Percentiles rank a stretch among this genome's conserved stretches.
Conservation (phyloP, 2,113 vertebrate species). For the Fulica atra region DNA sequence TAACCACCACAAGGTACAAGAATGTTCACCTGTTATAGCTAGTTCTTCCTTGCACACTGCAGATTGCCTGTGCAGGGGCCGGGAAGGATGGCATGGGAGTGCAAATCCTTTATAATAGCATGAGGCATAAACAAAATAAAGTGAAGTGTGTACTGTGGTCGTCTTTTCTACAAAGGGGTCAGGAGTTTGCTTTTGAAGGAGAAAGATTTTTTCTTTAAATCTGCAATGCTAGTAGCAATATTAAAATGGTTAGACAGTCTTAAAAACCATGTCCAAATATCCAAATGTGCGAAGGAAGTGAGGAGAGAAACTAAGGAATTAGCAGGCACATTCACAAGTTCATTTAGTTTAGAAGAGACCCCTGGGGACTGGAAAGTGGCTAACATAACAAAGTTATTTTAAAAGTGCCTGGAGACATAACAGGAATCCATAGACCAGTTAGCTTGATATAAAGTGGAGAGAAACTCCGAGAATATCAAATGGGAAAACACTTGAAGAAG, state of each 20-base stretch:
- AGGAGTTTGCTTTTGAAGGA: conserved; percentile 9
- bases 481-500: conserved; percentile 55
- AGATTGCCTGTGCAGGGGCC: neutral
- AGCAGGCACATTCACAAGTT: conserved; percentile 61
- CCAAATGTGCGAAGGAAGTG: conserved; percentile 25
- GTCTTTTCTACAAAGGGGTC: neutral
- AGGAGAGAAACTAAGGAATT: conserved; percentile 57
- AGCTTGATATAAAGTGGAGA: conserved; percentile 46
- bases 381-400: conserved; percentile 58
- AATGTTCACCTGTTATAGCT: neutral
- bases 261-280: conserved; percentile 41
- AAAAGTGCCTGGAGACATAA: conserved; percentile 64
- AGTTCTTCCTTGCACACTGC: neutral
- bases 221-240: neutral
- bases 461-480: conserved; percentile 64
- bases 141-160: neutral
- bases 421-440: conserved; percentile 57
- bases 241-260: conserved; percentile 24
- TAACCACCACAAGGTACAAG: neutral
- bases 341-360: conserved; percentile 68
- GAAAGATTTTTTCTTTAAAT: neutral
- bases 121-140: neutral
- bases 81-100: neutral
- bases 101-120: neutral
- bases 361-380: conserved; percentile 55